Conservation (phyloP, 2,888 invertebrate species). For the Sarcophaga carnaria region DNA sequence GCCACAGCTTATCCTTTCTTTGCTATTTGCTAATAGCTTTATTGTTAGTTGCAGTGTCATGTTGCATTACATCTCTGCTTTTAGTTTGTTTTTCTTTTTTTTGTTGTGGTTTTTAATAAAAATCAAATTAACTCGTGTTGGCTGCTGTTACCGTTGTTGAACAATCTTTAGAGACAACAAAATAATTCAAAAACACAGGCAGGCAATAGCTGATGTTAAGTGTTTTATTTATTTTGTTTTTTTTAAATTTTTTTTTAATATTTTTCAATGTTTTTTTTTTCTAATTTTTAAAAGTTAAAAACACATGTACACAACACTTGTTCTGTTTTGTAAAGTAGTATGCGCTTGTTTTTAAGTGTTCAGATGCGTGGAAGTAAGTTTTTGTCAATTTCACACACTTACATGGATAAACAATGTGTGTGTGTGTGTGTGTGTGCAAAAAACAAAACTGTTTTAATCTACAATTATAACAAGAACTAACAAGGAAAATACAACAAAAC, state of each 20-base stretch:
- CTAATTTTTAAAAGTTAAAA: conserved; percentile 19
- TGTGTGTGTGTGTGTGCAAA: not conserved
- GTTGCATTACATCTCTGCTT: not conserved
- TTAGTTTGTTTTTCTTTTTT: not conserved
- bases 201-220: conserved; percentile 8
- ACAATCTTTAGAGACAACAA: not conserved
- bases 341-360: conserved; percentile 11
- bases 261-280: conserved; percentile 16
- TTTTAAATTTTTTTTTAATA: not conserved
- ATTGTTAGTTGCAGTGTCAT: conserved; percentile 7
- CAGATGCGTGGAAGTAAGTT: too few relatives aligned
- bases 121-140: conserved; percentile 33
- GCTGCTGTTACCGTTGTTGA: conserved; percentile 43
- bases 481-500: conserved; percentile 49
- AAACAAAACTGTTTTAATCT: conserved; percentile 52
- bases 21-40: not conserved
- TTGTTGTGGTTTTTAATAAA: conserved; percentile 62
- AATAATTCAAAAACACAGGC: not conserved
- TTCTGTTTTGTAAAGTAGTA: conserved; percentile 38
- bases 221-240: too few relatives aligned
- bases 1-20: not conserved
- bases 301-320: conserved; percentile 51
- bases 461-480: conserved; percentile 48
- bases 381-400: not conserved
- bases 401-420: not conserved